Evolutionary conservation across 2,797 vertebrate species (phyloP).

Genomic region (Siniperca undulata): DNA sequence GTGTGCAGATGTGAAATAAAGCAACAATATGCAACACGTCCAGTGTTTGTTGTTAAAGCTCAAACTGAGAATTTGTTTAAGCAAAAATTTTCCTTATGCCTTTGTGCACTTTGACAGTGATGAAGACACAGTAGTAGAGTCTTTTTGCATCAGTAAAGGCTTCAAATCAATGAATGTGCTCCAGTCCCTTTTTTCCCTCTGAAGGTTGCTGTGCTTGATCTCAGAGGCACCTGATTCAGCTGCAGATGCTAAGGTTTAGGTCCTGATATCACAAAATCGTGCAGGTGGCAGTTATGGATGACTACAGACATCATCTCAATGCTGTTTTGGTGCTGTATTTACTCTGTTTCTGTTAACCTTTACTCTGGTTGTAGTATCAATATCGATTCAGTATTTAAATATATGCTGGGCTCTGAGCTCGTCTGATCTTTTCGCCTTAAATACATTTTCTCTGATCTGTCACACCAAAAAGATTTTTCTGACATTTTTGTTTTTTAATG

Average conservation of each 20-base stretch:
- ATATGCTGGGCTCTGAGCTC: constrained; percentile 36
- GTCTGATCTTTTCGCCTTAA: constrained; percentile 19
- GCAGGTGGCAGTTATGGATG: constrained; percentile 21
- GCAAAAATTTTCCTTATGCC: background rate
- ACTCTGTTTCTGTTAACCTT: constrained; percentile 36
- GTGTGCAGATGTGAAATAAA: constrained; percentile 19
- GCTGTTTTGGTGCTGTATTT: constrained; percentile 23
- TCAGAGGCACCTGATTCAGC: constrained; percentile 27
- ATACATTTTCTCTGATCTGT: constrained; percentile 25
- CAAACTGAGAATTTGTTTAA: constrained; percentile 6
- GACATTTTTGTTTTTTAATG: constrained; percentile 14
- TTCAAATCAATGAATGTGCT: constrained; percentile 32
- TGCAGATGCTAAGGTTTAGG: constrained; percentile 21
- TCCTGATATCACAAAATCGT: constrained; percentile 13
- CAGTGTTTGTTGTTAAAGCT: constrained; percentile 3
- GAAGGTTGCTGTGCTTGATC: constrained; percentile 27
- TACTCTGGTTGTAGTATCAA: background rate
- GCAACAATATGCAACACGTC: background rate
- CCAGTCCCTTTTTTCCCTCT: constrained; percentile 6
- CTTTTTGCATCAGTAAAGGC: background rate
- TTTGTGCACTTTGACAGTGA: constrained; percentile 10
- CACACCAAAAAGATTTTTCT: constrained; percentile 5
- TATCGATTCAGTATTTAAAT: constrained; percentile 41
- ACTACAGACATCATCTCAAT: constrained; percentile 17
- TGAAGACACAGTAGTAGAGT: background rate